Base-by-base conservation (phyloP, 2,797 vertebrate species). In the Borostomias antarcticus region DNA sequence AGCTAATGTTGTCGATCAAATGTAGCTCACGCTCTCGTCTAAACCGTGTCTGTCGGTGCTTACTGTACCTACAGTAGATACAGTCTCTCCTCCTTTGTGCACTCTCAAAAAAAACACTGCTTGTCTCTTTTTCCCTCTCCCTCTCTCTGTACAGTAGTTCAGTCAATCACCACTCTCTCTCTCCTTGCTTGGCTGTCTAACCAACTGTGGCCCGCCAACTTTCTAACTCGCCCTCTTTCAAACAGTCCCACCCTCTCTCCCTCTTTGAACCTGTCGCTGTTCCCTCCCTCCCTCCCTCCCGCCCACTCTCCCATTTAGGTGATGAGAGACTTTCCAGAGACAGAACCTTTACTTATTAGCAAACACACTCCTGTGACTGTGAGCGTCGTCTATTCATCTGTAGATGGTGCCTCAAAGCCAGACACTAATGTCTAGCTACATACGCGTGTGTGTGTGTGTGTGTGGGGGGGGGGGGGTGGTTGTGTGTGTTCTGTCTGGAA, bases 191-290 rank as follows among this genome's bases (percentile, higher is more conserved):
- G 66, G 48, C 59, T 75, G 10, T 68, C 57, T 59, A 62, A 75
- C 69, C 62, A 7, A 73, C 66, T 80, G 77, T 28, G 67, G 62
- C 63, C 50, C 73, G 77, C 75, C 19, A 82, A 88, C 79, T 87
- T 83, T 33, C 48, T 15, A 47, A 70, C 73, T 17, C 54, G 48
- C 57, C 54, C 61, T 71, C 67, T 73, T 33, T 21, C 54, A 57
- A 19, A 29, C 28, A 19, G 30, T 70, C 74, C 78, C 70, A 45
- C 51, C 37, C 3, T 23, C 30, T 43, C 71, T 77, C 77, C 75
- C 62, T 9, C 52, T n/a, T 32, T 30, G 26, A 56, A 56, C 26
- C 52, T 56, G 52, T 56, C 76, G 75, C 69, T 47, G 40, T 2
- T 23, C 30, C 33, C 73, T 76, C 77, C 75, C 62, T 32, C 53